Percentiles rank a stretch among this genome's conserved stretches.
Evolutionary conservation across 2,888 invertebrate genomes (phyloP).

Genomic region (Mythimna lalbum): DNA sequence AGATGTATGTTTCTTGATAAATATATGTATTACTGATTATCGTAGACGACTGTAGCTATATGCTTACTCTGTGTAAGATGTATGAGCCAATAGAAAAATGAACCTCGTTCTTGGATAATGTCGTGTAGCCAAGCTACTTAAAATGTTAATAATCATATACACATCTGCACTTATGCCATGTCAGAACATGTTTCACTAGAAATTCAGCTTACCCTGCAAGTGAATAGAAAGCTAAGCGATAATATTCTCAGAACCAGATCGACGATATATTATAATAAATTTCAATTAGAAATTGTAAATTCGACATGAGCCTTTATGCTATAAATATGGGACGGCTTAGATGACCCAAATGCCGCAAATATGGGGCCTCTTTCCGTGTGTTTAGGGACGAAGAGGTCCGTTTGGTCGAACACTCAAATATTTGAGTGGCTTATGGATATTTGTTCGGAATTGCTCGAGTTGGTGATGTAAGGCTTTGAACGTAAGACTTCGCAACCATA

Average conservation of each 20-base stretch:
- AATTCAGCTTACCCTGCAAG: conserved; percentile 37
- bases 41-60: conserved; percentile 26
- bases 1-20: conserved; percentile 14
- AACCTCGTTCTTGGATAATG: conserved; percentile 31
- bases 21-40: conserved; percentile 11
- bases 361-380: conserved; percentile 24
- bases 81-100: conserved; percentile 22
- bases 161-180: conserved; percentile 31
- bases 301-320: conserved; percentile 4
- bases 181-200: conserved; percentile 41
- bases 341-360: conserved; percentile 16
- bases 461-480: conserved; percentile 4
- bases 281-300: conserved; percentile 32
- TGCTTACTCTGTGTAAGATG: conserved; percentile 30
- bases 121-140: conserved; percentile 18
- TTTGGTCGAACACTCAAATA: conserved; percentile 38
- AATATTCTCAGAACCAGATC: conserved; percentile 35
- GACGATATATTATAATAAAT: conserved; percentile 21
- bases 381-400: conserved; percentile 38
- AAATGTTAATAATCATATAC: conserved; percentile 6
- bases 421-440: conserved; percentile 31
- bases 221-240: conserved; percentile 41
- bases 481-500: conserved; percentile 13
- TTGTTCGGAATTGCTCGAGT: conserved; percentile 23
- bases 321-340: conserved; percentile 23